phyloP scores from a whole-genome alignment of 2,888 invertebrate genomes.

The Schizaphis graminum region DNA sequence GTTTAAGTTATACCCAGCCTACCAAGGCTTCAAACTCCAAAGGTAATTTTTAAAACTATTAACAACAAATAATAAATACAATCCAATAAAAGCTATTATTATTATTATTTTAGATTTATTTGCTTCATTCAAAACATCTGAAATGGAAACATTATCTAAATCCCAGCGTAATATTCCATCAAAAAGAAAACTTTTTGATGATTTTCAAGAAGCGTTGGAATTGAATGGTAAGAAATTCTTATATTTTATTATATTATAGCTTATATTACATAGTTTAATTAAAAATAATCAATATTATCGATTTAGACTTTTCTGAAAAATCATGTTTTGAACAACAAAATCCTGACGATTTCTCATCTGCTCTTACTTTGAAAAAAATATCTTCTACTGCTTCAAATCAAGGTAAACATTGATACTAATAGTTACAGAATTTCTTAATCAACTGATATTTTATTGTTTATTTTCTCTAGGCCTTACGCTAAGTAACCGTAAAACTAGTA shows the following conservation, averaged over 20 bases:
- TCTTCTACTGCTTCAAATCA: too few relatives aligned
- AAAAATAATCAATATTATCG: not conserved
- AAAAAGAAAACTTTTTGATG: constrained; percentile 18
- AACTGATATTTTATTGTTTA: too few relatives aligned
- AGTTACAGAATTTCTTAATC: too few relatives aligned
- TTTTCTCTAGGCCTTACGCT: too few relatives aligned
- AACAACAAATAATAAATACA: not conserved
- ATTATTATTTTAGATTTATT: constrained; percentile 19
- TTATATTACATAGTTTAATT: constrained; percentile 1
- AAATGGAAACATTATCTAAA: not conserved
- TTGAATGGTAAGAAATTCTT: not conserved
- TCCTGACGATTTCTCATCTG: too few relatives aligned
- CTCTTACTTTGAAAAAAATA: too few relatives aligned
- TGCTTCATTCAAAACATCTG: not conserved
- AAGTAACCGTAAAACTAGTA: too few relatives aligned
- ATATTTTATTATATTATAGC: not conserved
- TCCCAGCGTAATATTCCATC: not conserved
- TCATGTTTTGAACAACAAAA: not conserved
- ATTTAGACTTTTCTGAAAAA: not conserved
- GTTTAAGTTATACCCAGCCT: not conserved
- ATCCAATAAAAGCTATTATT: not conserved
- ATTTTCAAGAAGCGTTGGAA: not conserved
- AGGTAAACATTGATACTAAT: too few relatives aligned
- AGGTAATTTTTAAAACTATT: not conserved
- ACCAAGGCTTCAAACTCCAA: not conserved